Evolutionary conservation across 1,140 invertebrate genomes (phyloP).

Genomic region (Drosophila kurseongensis): DNA sequence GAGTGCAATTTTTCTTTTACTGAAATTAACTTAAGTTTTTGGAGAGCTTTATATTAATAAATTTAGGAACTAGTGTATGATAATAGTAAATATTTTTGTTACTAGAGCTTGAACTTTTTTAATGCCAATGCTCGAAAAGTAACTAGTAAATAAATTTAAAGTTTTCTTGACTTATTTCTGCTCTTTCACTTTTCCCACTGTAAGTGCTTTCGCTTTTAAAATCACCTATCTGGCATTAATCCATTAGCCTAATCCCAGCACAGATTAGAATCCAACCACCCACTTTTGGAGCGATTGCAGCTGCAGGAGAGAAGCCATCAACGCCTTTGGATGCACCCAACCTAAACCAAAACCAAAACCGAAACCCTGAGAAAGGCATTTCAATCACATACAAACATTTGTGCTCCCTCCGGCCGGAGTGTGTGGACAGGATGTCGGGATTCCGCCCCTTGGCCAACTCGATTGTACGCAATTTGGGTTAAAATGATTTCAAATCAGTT

Average conservation of each 20-base stretch:
- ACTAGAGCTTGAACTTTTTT: too few relatives aligned
- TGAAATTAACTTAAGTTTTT: too few relatives aligned
- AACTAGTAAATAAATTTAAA: background rate
- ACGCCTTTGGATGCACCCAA: slow-evolving; percentile 15
- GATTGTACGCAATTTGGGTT: slow-evolving; percentile 78
- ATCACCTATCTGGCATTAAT: background rate
- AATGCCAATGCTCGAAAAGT: too few relatives aligned
- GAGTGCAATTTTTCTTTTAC: too few relatives aligned
- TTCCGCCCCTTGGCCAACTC: slow-evolving; percentile 57
- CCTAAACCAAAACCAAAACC: slow-evolving; percentile 11
- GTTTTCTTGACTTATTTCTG: background rate
- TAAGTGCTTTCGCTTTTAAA: slow-evolving; percentile 4
- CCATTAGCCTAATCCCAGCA: slow-evolving; percentile 12
- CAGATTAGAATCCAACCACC: slow-evolving; percentile 4
- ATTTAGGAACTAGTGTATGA: too few relatives aligned
- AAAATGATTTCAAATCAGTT: slow-evolving; percentile 79
- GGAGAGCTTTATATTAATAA: too few relatives aligned
- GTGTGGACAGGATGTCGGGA: slow-evolving; percentile 7
- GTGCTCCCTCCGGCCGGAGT: background rate
- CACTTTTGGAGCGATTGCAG: background rate
- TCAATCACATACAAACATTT: slow-evolving; percentile 47
- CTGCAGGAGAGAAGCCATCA: background rate
- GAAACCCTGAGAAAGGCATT: slow-evolving; percentile 30
- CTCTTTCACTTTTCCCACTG: background rate
- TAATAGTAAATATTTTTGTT: too few relatives aligned